phyloP scores from a whole-genome alignment of 2,888 invertebrate genomes.

The Piscicola geometra region DNA sequence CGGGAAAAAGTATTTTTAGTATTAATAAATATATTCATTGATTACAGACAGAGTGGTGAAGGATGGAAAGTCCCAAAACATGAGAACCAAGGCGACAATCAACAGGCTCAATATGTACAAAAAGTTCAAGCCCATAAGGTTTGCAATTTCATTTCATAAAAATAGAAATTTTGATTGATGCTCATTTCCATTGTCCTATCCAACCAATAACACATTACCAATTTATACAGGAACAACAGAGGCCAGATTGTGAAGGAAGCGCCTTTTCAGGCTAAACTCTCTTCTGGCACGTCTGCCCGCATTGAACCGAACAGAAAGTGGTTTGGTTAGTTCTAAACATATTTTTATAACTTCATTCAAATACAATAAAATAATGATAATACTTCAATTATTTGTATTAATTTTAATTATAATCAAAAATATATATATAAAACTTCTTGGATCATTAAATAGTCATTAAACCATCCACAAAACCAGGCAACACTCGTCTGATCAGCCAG shows the following conservation, averaged over 20 bases:
- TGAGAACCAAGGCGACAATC: slow-evolving; percentile 82
- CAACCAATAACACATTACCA: too few species aligned
- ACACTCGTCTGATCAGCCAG: slow-evolving; percentile 92
- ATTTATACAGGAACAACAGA: slow-evolving; percentile 61
- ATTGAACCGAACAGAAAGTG: slow-evolving; percentile 96
- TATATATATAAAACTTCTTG: too few species aligned
- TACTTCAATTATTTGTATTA: too few species aligned
- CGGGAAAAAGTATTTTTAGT: background rate
- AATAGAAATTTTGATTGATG: background rate
- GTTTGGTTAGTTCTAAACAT: slow-evolving; percentile 70
- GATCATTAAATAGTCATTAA: too few species aligned
- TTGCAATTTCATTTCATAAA: slow-evolving; percentile 21
- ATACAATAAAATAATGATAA: too few species aligned
- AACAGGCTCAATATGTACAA: slow-evolving; percentile 96
- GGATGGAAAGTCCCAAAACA: slow-evolving; percentile 65
- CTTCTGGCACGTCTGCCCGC: slow-evolving; percentile 82
- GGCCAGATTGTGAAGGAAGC: slow-evolving; percentile 89
- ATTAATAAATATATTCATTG: slow-evolving; percentile 21
- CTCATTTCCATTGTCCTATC: slow-evolving; percentile 11
- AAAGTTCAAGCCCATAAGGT: slow-evolving; percentile 88
- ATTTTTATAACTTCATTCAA: too few species aligned
- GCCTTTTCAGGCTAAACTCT: slow-evolving; percentile 84
- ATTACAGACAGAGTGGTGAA: slow-evolving; percentile 57
- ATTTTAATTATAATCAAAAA: too few species aligned
- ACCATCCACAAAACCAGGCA: too few species aligned